These are phyloP conservation scores for Atherinomorus stipes DNA, from an alignment of 2,113 vertebrate species.

Conservation along the genomic window DNA sequence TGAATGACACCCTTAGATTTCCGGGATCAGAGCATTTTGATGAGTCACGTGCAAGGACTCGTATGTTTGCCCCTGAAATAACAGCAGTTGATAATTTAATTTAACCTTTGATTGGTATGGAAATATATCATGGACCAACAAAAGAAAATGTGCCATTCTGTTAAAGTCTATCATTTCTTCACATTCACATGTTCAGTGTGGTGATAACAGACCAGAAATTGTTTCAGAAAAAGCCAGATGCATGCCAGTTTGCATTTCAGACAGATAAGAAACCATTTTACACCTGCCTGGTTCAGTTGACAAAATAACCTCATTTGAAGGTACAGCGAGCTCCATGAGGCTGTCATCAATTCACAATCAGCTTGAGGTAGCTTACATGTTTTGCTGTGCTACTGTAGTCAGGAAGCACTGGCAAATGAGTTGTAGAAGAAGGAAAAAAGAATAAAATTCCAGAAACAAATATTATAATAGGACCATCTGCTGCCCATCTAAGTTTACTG, in stretches of 20 bases:
- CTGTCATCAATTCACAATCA: not conserved
- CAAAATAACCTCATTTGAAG: not conserved
- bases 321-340: slow-evolving; percentile 5
- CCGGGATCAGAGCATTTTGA: too few species aligned
- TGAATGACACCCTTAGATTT: too few species aligned
- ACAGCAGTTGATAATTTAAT: too few species aligned
- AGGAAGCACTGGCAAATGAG: not conserved
- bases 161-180: too few species aligned
- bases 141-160: too few species aligned
- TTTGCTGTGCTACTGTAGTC: not conserved
- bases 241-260: not conserved
- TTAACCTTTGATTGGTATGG: too few species aligned
- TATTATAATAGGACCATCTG: slow-evolving; percentile 20
- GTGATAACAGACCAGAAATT: too few species aligned
- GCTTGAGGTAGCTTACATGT: not conserved
- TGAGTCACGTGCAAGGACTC: too few species aligned
- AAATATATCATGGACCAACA: too few species aligned
- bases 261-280: slow-evolving; percentile 4
- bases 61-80: too few species aligned
- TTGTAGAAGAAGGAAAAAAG: not conserved
- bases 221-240: too few species aligned
- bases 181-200: too few species aligned
- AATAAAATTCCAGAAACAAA: not conserved
- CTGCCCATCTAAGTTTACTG: slow-evolving; percentile 4
- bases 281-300: slow-evolving; percentile 13